Percentiles rank a stretch among this genome's conserved stretches.
These are phyloP conservation scores for Antedon bifida DNA, from an alignment of 35 echinoderm and acorn worm species.

Conservation along the genomic window DNA sequence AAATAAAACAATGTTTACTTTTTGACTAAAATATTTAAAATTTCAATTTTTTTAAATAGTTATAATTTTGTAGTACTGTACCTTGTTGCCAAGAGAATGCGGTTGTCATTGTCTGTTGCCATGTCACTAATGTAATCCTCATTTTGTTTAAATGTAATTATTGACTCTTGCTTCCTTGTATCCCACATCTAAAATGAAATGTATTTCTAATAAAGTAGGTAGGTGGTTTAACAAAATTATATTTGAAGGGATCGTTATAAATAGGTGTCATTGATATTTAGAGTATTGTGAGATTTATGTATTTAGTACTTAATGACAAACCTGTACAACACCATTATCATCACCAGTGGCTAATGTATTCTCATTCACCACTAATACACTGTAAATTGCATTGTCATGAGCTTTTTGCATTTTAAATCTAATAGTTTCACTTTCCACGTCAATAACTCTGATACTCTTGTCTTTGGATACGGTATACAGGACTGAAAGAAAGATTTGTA, in stretches of 20 bases:
- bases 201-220: background rate
- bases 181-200: constrained; percentile 68
- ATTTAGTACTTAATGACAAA: constrained; percentile 4
- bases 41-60: background rate
- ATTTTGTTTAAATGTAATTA: constrained; percentile 74
- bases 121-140: constrained; percentile 97
- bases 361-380: constrained; percentile 41
- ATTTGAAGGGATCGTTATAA: background rate
- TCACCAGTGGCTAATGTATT: constrained; percentile 77
- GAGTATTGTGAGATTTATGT: background rate
- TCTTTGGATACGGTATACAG: constrained; percentile 77
- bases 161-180: constrained; percentile 44
- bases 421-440: constrained; percentile 31
- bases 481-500: constrained; percentile 14
- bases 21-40: background rate
- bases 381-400: constrained; percentile 59
- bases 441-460: constrained; percentile 62
- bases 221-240: background rate
- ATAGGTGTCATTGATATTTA: background rate
- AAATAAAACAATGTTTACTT: too few relatives aligned
- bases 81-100: constrained; percentile 85
- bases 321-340: constrained; percentile 84
- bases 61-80: constrained; percentile 10
- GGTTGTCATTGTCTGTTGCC: constrained; percentile 57
- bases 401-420: constrained; percentile 35